These are phyloP conservation scores for Ahaetulla prasina DNA, from an alignment of 2,113 vertebrate genomes.

Conservation along the genomic window DNA sequence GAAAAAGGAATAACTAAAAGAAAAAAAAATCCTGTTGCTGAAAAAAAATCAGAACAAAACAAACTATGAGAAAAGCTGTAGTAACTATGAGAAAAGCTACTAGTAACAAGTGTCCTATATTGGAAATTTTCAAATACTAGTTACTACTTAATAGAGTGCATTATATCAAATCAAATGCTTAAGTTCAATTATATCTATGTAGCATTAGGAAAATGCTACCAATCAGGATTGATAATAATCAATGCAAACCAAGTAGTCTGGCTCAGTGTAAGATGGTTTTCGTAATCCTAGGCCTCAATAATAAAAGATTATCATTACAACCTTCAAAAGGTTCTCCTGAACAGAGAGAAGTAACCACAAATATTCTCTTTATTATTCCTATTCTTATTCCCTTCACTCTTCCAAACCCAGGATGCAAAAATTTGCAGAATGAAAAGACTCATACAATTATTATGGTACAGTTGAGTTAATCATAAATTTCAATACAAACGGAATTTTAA, in stretches of 20 bases:
- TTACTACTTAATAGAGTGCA: not conserved
- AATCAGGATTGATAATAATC: not conserved
- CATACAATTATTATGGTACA: not conserved
- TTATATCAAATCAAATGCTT: not conserved
- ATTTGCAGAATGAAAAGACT: not conserved
- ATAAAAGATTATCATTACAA: not conserved
- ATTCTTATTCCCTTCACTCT: not conserved
- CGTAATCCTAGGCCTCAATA: not conserved
- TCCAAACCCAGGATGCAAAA: not conserved
- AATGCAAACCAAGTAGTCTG: not conserved
- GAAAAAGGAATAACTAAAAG: not conserved
- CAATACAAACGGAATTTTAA: not conserved
- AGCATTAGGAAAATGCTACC: not conserved
- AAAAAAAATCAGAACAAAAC: not conserved
- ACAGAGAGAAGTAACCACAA: not conserved
- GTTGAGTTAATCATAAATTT: not conserved
- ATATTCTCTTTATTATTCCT: not conserved
- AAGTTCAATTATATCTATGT: not conserved
- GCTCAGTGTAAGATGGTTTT: not conserved
- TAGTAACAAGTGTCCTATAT: not conserved
- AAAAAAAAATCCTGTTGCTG: not conserved
- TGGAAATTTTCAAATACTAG: not conserved
- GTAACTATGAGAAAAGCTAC: not conserved
- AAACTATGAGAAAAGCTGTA: not conserved
- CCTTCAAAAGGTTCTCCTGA: not conserved